A percentile compares a stretch with the other conserved stretches of the same genome.
Conservation (phyloP, 1,140 invertebrate species). For the Drosophila melanogaster region DNA sequence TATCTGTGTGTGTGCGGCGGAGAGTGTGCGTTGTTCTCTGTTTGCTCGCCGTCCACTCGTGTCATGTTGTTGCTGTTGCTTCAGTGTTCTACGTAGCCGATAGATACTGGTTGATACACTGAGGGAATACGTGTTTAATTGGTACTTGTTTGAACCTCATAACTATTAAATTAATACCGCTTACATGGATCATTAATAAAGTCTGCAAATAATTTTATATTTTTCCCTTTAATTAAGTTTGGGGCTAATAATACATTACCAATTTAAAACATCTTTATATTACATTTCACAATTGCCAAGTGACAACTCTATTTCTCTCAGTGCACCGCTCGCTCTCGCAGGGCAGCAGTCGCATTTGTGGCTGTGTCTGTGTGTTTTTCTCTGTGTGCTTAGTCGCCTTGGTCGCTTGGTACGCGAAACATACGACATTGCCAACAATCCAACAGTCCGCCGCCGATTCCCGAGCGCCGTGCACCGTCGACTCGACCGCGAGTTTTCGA, state of each 20-base stretch:
- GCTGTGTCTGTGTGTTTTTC: conserved; percentile 40
- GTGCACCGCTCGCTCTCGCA: conserved; percentile 27
- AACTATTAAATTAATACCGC: too few species aligned
- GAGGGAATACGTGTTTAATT: not conserved
- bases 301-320: too few species aligned
- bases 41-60: conserved; percentile 55
- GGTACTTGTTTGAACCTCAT: not conserved
- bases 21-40: conserved; percentile 73
- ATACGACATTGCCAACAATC: conserved; percentile 71
- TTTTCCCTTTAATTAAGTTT: too few species aligned
- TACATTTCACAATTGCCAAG: too few species aligned
- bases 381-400: conserved; percentile 78
- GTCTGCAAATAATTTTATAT: too few species aligned
- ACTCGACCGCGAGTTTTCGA: conserved; percentile 33
- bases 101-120: conserved; percentile 60
- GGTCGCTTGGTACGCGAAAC: conserved; percentile 81
- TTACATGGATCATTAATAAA: too few species aligned
- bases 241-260: too few species aligned
- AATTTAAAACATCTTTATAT: too few species aligned
- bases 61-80: conserved; percentile 36
- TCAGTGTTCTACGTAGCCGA: conserved; percentile 72
- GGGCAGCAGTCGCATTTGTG: conserved; percentile 18
- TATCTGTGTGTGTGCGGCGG: conserved; percentile 19
- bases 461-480: conserved; percentile 25
- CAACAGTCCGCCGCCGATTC: conserved; percentile 35